Evolutionary conservation across 2,888 invertebrate genomes (phyloP), one percentile per base, ranked within the genome.

Genomic region (Syritta pipiens): DNA sequence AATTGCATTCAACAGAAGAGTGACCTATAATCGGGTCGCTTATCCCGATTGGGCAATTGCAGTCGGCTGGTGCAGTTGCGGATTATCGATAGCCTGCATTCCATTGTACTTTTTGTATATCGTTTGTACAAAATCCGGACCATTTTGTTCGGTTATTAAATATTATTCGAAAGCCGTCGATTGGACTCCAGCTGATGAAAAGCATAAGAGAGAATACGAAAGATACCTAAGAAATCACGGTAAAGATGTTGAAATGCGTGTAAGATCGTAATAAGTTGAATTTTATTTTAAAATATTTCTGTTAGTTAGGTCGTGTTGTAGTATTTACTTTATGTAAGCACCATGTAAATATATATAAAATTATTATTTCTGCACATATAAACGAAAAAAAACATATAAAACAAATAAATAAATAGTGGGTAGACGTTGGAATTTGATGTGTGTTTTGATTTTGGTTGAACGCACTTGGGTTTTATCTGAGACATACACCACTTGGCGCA

Each of bases 71-170:
- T 84, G 89, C 37, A 91, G 93, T 1, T 94, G 94, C 48, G 86
- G 91, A 1, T 82, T 90, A 2, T 96, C 97, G 0, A 93, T 96
- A 81, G 86, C 93, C 0, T 94, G 93, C 84, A 94, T 97, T 83
- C 97, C 97, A 0, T 84, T 90, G 3, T 93, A 93, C 85, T 90
- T 92, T 75, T 83, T 94, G 1, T 93, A 91, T 84, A 90, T 90
- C 65, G 82, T 91, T 48, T 65, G 84, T 85, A 12, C 86, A 81
- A 83, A 90, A 89, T 83, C 86, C 2, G 83, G 84, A 0, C 83
- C 84, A 0, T 4, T 85, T 2, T 4, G 84, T 28, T 83, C 88
- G 81, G 87, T 89, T 75, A 68, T 91, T 0, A 83, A 83, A 49
- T 85, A 86, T 1, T 82, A 89, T 1, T 84, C 86, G 3, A 88